Evolutionary conservation across 2,797 vertebrate species (phyloP).

Genomic region (Manis javanica): DNA sequence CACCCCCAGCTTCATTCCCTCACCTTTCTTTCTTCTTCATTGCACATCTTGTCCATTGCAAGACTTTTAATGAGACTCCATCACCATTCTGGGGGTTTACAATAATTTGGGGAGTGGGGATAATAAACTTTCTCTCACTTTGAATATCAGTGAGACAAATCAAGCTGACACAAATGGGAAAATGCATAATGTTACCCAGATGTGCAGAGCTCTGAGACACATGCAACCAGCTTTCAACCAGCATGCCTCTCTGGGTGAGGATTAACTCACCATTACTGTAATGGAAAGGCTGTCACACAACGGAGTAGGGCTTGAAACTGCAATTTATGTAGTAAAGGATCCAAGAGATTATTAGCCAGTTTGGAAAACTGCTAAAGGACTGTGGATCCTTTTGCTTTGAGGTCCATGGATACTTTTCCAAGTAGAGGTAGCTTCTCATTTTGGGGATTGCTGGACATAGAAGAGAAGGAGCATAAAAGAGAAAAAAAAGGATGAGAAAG

Average conservation of each 20-base stretch:
- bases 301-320: slow-evolving; percentile 34
- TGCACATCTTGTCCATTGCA: not conserved
- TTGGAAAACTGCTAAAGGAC: slow-evolving; percentile 53
- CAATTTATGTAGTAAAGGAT: slow-evolving; percentile 26
- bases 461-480: slow-evolving; percentile 65
- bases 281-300: slow-evolving; percentile 57
- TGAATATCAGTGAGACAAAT: not conserved
- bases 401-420: slow-evolving; percentile 63
- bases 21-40: not conserved
- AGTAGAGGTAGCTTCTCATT: slow-evolving; percentile 61
- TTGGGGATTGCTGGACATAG: slow-evolving; percentile 29
- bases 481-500: slow-evolving; percentile 34
- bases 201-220: slow-evolving; percentile 28
- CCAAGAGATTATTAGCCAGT: slow-evolving; percentile 57
- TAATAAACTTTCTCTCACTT: not conserved
- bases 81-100: not conserved
- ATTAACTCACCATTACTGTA: slow-evolving; percentile 45
- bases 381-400: slow-evolving; percentile 66
- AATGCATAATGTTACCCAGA: not conserved
- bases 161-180: not conserved
- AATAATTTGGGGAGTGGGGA: not conserved
- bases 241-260: slow-evolving; percentile 64
- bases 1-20: not conserved
- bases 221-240: not conserved
- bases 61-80: not conserved